Evolutionary conservation across 2,888 invertebrate genomes (phyloP).

Genomic region (Drosophila rubida): DNA sequence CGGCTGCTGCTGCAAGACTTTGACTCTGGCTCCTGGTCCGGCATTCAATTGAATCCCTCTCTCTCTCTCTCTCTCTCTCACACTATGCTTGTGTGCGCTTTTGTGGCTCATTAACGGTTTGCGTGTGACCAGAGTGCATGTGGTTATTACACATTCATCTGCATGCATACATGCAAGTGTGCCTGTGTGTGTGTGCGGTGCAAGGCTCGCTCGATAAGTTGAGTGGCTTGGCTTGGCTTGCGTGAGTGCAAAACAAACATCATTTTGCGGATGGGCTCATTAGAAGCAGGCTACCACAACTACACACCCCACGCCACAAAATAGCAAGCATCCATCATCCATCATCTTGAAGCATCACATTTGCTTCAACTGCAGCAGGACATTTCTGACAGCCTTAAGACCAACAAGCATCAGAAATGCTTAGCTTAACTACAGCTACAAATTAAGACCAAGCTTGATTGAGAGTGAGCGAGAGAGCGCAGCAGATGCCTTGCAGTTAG

Average conservation of each 20-base stretch:
- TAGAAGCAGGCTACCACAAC: slow-evolving; percentile 24
- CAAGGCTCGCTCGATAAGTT: slow-evolving; percentile 56
- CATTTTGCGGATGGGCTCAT: slow-evolving; percentile 56
- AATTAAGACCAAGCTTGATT: background rate
- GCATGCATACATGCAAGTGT: slow-evolving; percentile 6
- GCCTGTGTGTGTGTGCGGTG: slow-evolving; percentile 18
- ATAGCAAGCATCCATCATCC: slow-evolving; percentile 29
- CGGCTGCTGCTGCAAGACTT: slow-evolving; percentile 48
- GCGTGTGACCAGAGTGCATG: slow-evolving; percentile 64
- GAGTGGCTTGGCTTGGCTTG: slow-evolving; percentile 49
- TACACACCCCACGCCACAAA: slow-evolving; percentile 14
- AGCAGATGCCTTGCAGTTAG: background rate
- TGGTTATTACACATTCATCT: slow-evolving; percentile 60
- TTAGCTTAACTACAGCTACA: background rate
- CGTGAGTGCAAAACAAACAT: slow-evolving; percentile 69
- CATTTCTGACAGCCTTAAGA: slow-evolving; percentile 6
- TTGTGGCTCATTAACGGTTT: slow-evolving; percentile 81
- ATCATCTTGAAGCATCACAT: slow-evolving; percentile 38
- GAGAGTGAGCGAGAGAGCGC: background rate
- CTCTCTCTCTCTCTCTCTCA: slow-evolving; percentile 8
- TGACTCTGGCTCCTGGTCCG: slow-evolving; percentile 29
- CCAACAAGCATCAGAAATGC: slow-evolving; percentile 1
- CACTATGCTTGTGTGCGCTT: slow-evolving; percentile 52
- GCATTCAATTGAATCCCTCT: slow-evolving; percentile 18
- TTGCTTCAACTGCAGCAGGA: slow-evolving; percentile 1